Base-by-base conservation (phyloP, 2,888 invertebrate species). In the Drosophila anomalata region DNA sequence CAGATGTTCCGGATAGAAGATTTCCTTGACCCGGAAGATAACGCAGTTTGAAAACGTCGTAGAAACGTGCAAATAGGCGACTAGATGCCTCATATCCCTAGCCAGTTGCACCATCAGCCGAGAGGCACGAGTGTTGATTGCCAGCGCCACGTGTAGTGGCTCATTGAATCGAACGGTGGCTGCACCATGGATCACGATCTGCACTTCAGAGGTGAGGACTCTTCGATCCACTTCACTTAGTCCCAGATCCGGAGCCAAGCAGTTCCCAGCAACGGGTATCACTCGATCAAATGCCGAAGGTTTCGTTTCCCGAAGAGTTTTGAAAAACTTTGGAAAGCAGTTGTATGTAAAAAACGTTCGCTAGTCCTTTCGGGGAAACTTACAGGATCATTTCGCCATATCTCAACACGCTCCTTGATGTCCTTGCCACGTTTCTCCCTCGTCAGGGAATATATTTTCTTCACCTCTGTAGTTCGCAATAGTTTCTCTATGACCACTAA, bases 61-160 rank as follows among this genome's bases (percentile, higher is more conserved):
- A 1, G 95, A 95, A 3, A 95, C 93, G 82, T 95, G 95, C 2
- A 95, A 92, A 58, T 93, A 88, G 2, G 93, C 92, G 93, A 93
- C 86, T 12, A 78, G 39, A 1, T 55, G 53, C 91, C 94, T 93
- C 60, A 96, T 91, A 48, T 94, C 92, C 53, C 92, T 93, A 86
- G 94, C 94, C 47, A 96, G 90, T 31, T 93, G 91, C 22, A 96
- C 88, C 70, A 96, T 92, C 73, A 94, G 93, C 68, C 93, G 93
- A 0, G 95, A 94, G 48, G 94, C 95, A 20, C 93, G 90, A 1
- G 96, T 93, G 91, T 96, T 96, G 91, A 95, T 94, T 75, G 93
- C 93, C 51, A 95, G 92, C 0, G 96, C 94, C 11, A 93, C 90
- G 90, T 93, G 93, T 5, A 96, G 22, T 1, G 31, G 42, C 12